These are phyloP conservation scores for Camponotus fellah DNA, from an alignment of 2,888 invertebrate genomes.

Conservation along the genomic window DNA sequence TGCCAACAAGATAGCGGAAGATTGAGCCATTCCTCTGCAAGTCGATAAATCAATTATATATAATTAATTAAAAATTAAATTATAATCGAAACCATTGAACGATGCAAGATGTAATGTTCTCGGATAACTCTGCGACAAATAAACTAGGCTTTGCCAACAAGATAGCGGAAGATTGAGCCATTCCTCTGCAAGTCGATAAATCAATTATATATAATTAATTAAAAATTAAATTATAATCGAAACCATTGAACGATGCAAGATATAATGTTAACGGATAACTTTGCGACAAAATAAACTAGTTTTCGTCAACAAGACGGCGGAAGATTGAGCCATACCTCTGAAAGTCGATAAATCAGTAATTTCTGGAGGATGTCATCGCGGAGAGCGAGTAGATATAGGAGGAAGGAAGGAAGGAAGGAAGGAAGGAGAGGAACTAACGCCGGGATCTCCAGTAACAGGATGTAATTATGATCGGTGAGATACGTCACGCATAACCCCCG, in stretches of 20 bases:
- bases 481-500: conserved; percentile 85
- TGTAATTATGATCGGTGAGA: conserved; percentile 86
- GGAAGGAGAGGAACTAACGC: conserved; percentile 59
- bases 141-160: too few species aligned
- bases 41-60: conserved; percentile 68
- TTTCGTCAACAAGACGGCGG: conserved; percentile 4
- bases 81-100: neutral
- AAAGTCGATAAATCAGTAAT: conserved; percentile 73
- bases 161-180: too few species aligned
- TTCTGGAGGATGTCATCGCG: conserved; percentile 57
- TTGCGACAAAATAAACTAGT: conserved; percentile 6
- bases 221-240: conserved; percentile 36
- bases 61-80: conserved; percentile 40
- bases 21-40: conserved; percentile 66
- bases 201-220: conserved; percentile 26
- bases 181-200: too few species aligned
- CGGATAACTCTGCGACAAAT: conserved; percentile 41
- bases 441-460: conserved; percentile 81
- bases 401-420: conserved; percentile 60
- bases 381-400: conserved; percentile 38
- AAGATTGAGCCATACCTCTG: conserved; percentile 65
- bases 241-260: neutral
- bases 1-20: conserved; percentile 17
- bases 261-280: conserved; percentile 42
- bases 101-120: conserved; percentile 13